Evolutionary conservation across 2,797 vertebrate species (phyloP).

Genomic region (Champsocephalus gunnari): DNA sequence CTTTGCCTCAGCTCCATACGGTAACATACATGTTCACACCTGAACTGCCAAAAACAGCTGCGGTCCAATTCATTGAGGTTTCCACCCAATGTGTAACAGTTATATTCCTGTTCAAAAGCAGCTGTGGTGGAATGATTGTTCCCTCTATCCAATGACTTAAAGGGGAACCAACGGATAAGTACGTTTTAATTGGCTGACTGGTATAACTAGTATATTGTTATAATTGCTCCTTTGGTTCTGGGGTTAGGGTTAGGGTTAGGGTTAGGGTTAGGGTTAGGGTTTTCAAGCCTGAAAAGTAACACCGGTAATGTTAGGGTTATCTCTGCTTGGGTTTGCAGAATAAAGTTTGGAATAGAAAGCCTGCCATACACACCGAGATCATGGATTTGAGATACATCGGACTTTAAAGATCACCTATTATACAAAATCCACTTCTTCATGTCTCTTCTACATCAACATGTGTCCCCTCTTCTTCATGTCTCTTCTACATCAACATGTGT

Average conservation of each 20-base stretch:
- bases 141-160: not conserved
- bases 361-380: not conserved
- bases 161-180: constrained; percentile 1
- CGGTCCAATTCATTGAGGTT: not conserved
- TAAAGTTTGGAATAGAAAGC: not conserved
- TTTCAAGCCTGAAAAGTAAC: not conserved
- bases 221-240: not conserved
- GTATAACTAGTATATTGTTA: not conserved
- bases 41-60: not conserved
- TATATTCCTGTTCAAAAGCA: not conserved
- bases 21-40: not conserved
- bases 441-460: too few relatives aligned
- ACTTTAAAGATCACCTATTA: not conserved
- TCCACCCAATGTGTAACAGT: not conserved
- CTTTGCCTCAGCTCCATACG: not conserved
- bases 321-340: not conserved
- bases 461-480: too few relatives aligned
- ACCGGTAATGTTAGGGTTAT: not conserved
- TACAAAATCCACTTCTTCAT: too few relatives aligned
- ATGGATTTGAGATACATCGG: not conserved
- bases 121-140: not conserved
- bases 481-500: too few relatives aligned
- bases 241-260: not conserved
- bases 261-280: not conserved
- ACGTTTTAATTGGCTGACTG: not conserved